phyloP scores from a whole-genome alignment of 2,797 vertebrate genomes.

The Alfaro cultratus region DNA sequence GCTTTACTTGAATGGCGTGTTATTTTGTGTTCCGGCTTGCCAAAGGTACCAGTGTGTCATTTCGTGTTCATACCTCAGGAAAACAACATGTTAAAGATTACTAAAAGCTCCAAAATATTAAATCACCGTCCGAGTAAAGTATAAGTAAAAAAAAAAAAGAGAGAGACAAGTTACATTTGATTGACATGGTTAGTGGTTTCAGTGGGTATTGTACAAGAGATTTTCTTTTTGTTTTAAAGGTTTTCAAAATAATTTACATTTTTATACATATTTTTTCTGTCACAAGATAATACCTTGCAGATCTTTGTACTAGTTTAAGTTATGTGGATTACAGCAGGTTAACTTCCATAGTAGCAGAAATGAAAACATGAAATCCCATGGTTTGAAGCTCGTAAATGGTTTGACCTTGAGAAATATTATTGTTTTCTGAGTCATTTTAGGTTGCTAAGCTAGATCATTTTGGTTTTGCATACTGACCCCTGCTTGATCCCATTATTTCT shows the following conservation, averaged over 20 bases:
- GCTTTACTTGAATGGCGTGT: not conserved
- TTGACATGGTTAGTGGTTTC: not conserved
- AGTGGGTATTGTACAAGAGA: not conserved
- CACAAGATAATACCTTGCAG: constrained; percentile 37
- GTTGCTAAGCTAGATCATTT: constrained; percentile 33
- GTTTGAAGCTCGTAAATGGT: constrained; percentile 53
- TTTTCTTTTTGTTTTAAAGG: not conserved
- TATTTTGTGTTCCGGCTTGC: not conserved
- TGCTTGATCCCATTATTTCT: not conserved
- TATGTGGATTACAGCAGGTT: constrained; percentile 36
- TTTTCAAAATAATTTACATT: not conserved
- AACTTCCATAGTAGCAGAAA: constrained; percentile 58
- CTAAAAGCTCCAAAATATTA: not conserved
- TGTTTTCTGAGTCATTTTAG: constrained; percentile 12
- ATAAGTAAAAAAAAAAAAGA: not conserved
- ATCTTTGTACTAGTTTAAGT: constrained; percentile 40
- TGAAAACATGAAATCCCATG: constrained; percentile 37
- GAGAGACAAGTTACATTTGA: not conserved
- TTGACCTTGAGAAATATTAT: constrained; percentile 53
- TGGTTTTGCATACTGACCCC: constrained; percentile 13
- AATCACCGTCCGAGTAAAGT: not conserved
- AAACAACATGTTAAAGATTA: not conserved
- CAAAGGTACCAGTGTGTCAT: not conserved
- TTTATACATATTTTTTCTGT: constrained; percentile 11
- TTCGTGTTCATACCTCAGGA: not conserved